Evolutionary conservation across 2,888 invertebrate genomes (phyloP).

Genomic region (Andricus quercusramuli): DNA sequence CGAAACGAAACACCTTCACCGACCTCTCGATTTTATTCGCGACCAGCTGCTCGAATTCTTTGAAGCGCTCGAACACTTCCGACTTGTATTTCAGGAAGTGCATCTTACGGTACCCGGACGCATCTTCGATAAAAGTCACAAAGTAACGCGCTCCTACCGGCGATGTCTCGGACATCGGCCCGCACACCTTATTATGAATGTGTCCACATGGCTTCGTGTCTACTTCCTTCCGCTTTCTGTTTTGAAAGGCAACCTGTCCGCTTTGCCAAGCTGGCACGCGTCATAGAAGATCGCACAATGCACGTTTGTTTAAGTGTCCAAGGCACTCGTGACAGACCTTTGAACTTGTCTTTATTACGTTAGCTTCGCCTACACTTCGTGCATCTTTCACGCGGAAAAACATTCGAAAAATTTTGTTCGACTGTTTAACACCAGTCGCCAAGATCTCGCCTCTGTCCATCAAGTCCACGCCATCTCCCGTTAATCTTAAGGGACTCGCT

Average conservation of each 20-base stretch:
- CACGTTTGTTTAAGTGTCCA: background rate
- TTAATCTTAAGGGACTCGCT: background rate
- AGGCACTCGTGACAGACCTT: too few relatives aligned
- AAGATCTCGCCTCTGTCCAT: background rate
- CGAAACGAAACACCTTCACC: background rate
- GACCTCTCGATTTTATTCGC: background rate
- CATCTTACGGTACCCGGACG: background rate
- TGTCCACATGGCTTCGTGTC: background rate
- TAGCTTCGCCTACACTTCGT: background rate
- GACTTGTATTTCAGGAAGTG: slow-evolving; percentile 1
- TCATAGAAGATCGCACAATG: slow-evolving; percentile 22
- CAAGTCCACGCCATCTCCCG: background rate
- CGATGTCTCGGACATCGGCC: background rate
- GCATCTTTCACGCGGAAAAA: background rate
- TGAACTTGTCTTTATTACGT: background rate
- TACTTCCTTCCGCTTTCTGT: background rate
- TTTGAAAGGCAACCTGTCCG: too few relatives aligned
- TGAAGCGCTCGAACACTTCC: background rate
- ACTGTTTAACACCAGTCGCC: background rate
- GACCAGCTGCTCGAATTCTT: background rate
- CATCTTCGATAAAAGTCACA: slow-evolving; percentile 10
- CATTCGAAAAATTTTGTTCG: too few relatives aligned
- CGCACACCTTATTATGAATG: background rate
- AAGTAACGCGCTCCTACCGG: slow-evolving; percentile 16
- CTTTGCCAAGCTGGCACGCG: slow-evolving; percentile 42